These are phyloP conservation scores for Dione juno DNA, from an alignment of 2,888 invertebrate species.

Conservation along the genomic window DNA sequence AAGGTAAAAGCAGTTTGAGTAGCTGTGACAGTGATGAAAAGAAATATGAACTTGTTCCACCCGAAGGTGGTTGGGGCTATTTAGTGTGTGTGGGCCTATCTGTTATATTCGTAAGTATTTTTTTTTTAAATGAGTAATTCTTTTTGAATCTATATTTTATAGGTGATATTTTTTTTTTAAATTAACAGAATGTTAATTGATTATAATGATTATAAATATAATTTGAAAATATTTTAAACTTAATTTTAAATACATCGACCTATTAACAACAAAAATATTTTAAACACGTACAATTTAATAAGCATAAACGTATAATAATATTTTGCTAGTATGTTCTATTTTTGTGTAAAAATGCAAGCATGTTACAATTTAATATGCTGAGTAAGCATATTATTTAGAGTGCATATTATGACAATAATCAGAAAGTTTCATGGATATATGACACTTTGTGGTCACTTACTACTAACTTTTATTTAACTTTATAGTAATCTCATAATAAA, in stretches of 20 bases:
- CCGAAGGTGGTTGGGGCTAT: slow-evolving; percentile 90
- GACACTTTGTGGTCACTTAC: neutral
- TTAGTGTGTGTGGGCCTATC: slow-evolving; percentile 86
- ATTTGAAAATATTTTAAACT: neutral
- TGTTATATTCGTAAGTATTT: slow-evolving; percentile 85
- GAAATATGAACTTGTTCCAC: slow-evolving; percentile 78
- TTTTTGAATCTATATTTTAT: neutral
- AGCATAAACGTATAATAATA: slow-evolving; percentile 8
- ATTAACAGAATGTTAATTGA: neutral
- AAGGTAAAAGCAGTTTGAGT: slow-evolving; percentile 52
- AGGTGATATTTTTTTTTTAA: neutral
- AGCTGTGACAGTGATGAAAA: slow-evolving; percentile 62
- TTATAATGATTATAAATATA: neutral
- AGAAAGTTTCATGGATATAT: neutral
- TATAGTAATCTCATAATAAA: too few species aligned
- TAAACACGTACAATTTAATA: slow-evolving; percentile 18
- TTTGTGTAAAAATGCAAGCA: slow-evolving; percentile 21
- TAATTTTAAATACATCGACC: neutral
- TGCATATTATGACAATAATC: neutral
- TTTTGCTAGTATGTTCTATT: slow-evolving; percentile 11
- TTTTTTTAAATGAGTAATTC: neutral
- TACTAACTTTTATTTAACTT: too few species aligned
- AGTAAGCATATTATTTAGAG: slow-evolving; percentile 14
- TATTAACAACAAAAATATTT: neutral
- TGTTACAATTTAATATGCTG: neutral